These are phyloP conservation scores for Apodemia duryi DNA, from an alignment of 2,888 invertebrate genomes.

Conservation along the genomic window DNA sequence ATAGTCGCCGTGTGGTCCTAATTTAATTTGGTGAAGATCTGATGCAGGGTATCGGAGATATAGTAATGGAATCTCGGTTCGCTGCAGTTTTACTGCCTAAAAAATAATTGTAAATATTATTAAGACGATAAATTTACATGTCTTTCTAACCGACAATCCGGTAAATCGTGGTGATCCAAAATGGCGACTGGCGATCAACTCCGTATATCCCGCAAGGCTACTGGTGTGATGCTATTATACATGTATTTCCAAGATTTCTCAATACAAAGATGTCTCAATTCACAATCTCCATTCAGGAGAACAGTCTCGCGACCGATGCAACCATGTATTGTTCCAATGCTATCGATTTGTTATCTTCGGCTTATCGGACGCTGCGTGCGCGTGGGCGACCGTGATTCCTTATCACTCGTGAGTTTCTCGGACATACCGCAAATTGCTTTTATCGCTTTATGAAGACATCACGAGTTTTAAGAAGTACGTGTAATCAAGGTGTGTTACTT, in stretches of 20 bases:
- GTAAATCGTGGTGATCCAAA: no score
- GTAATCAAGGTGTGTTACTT: not conserved
- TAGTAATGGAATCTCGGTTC: no score
- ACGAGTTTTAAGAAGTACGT: not conserved
- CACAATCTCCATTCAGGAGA: not conserved
- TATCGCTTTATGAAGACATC: not conserved
- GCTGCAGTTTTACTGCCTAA: no score
- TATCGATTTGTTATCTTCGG: constrained; percentile 14
- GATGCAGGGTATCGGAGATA: no score
- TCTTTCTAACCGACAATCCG: no score
- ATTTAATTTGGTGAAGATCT: no score
- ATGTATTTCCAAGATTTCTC: not conserved
- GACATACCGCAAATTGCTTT: not conserved
- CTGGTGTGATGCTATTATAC: no score
- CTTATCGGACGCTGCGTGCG: not conserved
- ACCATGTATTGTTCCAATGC: constrained; percentile 2
- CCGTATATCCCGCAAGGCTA: no score
- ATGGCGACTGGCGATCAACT: no score
- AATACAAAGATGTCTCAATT: not conserved
- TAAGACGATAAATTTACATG: no score
- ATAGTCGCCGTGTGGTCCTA: no score
- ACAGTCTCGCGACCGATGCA: not conserved
- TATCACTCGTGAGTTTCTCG: constrained; percentile 16
- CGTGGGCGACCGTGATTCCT: constrained; percentile 19
- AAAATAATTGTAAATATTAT: no score